These are phyloP conservation scores for Pseudomyrmex gracilis DNA, from an alignment of 1,140 invertebrate genomes.

Conservation along the genomic window DNA sequence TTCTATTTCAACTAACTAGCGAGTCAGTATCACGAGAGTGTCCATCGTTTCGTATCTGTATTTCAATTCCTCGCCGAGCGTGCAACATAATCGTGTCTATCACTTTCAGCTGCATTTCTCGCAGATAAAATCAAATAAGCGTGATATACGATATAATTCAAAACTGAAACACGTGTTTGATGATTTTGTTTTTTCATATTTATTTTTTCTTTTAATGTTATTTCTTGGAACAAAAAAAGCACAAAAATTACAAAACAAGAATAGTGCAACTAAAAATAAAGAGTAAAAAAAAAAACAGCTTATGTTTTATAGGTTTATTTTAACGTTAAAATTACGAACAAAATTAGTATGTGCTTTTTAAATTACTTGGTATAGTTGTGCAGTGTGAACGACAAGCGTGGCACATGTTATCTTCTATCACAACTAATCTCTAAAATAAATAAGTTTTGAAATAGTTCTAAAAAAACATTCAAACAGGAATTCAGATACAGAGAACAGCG, in stretches of 20 bases:
- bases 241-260: background rate
- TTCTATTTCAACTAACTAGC: constrained; percentile 57
- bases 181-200: background rate
- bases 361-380: background rate
- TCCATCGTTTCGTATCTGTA: constrained; percentile 45
- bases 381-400: constrained; percentile 59
- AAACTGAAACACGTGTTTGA: no score
- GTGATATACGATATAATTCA: background rate
- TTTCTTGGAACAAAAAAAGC: background rate
- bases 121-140: background rate
- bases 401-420: constrained; percentile 49
- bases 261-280: background rate
- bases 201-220: background rate
- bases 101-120: background rate
- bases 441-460: no score
- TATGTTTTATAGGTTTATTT: constrained; percentile 22
- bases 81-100: constrained; percentile 23
- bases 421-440: no score
- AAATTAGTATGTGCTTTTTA: constrained; percentile 39
- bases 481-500: no score
- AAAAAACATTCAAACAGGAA: no score
- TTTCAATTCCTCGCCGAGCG: background rate
- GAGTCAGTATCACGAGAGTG: constrained; percentile 9
- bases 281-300: constrained; percentile 30
- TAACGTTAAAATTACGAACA: constrained; percentile 51